phyloP scores from a whole-genome alignment of 64 coral and sea anemone genomes.

The Montipora efflorescens region DNA sequence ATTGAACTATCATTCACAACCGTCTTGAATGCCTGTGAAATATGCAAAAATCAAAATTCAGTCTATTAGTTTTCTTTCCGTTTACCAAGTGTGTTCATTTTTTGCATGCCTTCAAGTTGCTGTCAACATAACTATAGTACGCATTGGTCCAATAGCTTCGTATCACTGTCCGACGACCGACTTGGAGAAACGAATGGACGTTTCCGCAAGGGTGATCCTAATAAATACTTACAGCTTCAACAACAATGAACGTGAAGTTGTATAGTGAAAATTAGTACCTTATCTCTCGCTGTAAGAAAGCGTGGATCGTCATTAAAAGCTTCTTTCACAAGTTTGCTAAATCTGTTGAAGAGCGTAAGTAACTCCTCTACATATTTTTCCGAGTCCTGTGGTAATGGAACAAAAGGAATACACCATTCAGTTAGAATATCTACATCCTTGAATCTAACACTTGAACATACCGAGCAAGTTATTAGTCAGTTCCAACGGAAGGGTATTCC shows the following conservation, averaged over 20 bases:
- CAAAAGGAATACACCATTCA: not conserved
- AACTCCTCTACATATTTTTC: conserved; percentile 98
- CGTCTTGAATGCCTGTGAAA: conserved; percentile 89
- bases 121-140: no score
- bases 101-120: no score
- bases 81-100: not conserved
- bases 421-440: no score
- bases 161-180: no score
- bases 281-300: conserved; percentile 93
- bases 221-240: no score
- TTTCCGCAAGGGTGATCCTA: no score
- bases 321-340: conserved; percentile 91
- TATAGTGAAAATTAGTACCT: conserved; percentile 20
- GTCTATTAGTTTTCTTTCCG: not conserved
- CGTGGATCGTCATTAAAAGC: conserved; percentile 96
- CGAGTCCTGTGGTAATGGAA: conserved; percentile 72
- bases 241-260: no score
- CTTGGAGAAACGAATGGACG: no score
- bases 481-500: no score
- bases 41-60: not conserved
- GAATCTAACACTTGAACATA: no score
- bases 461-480: no score
- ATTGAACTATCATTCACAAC: conserved; percentile 95
- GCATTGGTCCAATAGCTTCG: no score
- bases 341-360: conserved; percentile 80